Base-by-base conservation (phyloP, 2,113 vertebrate species). In the Hydrolagus affinis region DNA sequence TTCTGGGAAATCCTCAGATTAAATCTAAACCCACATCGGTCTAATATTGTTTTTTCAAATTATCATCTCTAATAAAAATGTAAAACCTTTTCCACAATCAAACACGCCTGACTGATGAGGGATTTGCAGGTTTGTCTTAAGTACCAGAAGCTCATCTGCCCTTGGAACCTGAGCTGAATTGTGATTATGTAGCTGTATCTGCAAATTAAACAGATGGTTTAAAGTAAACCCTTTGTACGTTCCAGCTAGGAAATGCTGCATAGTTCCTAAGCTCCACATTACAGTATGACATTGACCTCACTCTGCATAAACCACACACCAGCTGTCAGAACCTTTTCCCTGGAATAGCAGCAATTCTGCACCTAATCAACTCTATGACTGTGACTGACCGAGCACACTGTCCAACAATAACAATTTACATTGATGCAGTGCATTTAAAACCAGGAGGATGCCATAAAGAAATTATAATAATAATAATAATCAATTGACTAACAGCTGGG, bases 131-230 rank as follows among this genome's bases (percentile, higher is more conserved):
- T 30, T 83, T 10, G 60, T 23, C 66, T 83, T 66, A 83, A 68
- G 62, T 32, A 66, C 60, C 66, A 83, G 15, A 66, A 83, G 32
- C 62, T 83, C 25, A 83, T 83, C 66, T 66, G 25, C 62, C 64
- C 25, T 83, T 62, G 60, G 78, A 66, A 6, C 32, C 23, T 83
- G 78, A 83, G 23, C 60, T 64, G 78, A 83, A 83, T 83, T 28
- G 25, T 83, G 78, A 83, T 83, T 68, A 66, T 68, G 25, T 83
- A 11, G 62, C 62, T 83, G 62, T 30, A 30, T 83, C 66, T 83
- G 78, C 60, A 83, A 83, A 83, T 62, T 32, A 68, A 83, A 83
- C 78, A 83, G 78, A 83, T 83, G 78, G 78, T 83, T 83, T 83
- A 66, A 66, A 19, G 25, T 32, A 66, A 83, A 32, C 25, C 62